phyloP scores from a whole-genome alignment of 2,797 vertebrate species.

The Tenualosa ilisha region DNA sequence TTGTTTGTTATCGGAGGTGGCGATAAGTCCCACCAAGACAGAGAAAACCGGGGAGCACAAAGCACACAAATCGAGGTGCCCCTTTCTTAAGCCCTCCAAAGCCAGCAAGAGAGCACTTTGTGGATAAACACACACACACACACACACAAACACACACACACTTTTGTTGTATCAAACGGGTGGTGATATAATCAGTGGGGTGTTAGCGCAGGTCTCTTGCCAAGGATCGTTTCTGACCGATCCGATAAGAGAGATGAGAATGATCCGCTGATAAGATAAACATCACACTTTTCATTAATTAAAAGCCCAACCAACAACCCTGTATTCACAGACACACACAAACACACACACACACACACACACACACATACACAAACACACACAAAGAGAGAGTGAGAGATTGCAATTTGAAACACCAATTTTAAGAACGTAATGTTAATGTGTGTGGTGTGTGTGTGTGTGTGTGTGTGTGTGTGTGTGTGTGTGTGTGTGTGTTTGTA shows the following conservation, averaged over 20 bases:
- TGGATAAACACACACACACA: neutral
- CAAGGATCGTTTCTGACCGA: constrained; percentile 61
- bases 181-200: constrained; percentile 50
- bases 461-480: neutral
- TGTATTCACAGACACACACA: neutral
- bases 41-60: constrained; percentile 47
- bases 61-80: neutral
- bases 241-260: constrained; percentile 70
- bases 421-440: constrained; percentile 59
- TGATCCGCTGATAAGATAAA: constrained; percentile 77
- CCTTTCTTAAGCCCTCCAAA: neutral
- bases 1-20: constrained; percentile 67
- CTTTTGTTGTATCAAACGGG: constrained; percentile 31
- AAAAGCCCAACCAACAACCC: constrained; percentile 59
- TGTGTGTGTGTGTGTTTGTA: neutral
- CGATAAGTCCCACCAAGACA: constrained; percentile 70
- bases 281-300: constrained; percentile 73
- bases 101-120: neutral
- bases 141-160: constrained; percentile 27
- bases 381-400: constrained; percentile 29
- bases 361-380: neutral
- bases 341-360: constrained; percentile 39
- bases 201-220: constrained; percentile 39
- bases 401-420: constrained; percentile 62
- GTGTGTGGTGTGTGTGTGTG: constrained; percentile 28